Conservation (phyloP, 2,888 invertebrate genomes). For the Luperina nickerlii region DNA sequence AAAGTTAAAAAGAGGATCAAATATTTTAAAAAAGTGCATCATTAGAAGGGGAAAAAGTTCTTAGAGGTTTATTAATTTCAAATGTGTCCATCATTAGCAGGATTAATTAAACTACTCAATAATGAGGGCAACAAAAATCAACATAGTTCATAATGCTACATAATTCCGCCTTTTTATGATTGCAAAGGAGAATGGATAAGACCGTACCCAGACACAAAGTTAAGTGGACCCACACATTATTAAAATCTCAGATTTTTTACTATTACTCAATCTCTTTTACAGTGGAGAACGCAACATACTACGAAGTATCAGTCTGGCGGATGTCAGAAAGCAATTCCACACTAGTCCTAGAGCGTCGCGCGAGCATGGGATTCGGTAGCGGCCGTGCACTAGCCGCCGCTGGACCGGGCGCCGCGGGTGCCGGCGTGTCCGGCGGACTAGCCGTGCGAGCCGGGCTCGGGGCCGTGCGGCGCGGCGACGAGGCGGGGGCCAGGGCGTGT, state of each 20-base stretch:
- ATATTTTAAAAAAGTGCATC: too few relatives aligned
- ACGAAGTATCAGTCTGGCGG: constrained; percentile 87
- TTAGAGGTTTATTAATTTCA: too few relatives aligned
- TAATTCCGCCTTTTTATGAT: too few relatives aligned
- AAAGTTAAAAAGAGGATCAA: too few relatives aligned
- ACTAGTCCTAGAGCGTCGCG: constrained; percentile 80
- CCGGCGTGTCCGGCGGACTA: constrained; percentile 70
- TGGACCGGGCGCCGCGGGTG: constrained; percentile 59
- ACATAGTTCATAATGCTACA: too few relatives aligned
- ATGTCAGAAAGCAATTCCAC: constrained; percentile 85
- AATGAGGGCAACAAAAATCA: too few relatives aligned
- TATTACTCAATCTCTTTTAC: constrained; percentile 36
- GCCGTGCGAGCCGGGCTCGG: constrained; percentile 78
- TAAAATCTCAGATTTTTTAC: not conserved
- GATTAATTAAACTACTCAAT: too few relatives aligned
- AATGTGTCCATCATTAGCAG: too few relatives aligned
- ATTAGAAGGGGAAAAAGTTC: too few relatives aligned
- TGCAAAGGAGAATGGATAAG: too few relatives aligned
- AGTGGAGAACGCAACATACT: constrained; percentile 88
- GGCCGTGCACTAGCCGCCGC: constrained; percentile 80
- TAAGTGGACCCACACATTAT: not conserved
- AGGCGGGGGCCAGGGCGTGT: constrained; percentile 86
- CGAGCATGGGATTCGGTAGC: constrained; percentile 83
- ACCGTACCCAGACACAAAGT: too few relatives aligned
- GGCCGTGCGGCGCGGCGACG: constrained; percentile 78